phyloP scores from a whole-genome alignment of 30 jellyfish, hydroid and myxozoan genomes.

The Aurelia aurita region DNA sequence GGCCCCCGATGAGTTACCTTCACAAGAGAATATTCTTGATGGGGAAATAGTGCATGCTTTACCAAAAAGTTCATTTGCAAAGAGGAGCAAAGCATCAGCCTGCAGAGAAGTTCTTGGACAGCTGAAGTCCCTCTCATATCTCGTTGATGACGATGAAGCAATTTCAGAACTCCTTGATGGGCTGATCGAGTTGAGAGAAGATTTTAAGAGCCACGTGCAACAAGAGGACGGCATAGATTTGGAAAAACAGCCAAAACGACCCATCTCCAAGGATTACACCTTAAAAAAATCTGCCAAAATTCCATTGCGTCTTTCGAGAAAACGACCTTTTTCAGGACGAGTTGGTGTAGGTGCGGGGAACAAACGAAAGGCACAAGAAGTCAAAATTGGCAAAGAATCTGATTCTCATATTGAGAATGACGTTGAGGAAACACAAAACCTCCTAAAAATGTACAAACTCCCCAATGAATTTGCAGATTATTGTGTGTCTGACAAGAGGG shows the following conservation, averaged over 20 bases:
- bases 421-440: background rate
- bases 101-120: constrained; percentile 1
- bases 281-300: background rate
- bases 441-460: background rate
- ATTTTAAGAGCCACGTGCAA: background rate
- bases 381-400: background rate
- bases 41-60: background rate
- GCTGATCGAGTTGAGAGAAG: constrained; percentile 6
- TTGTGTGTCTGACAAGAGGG: background rate
- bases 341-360: background rate
- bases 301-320: background rate
- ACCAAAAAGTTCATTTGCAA: background rate
- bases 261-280: background rate
- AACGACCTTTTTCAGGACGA: background rate
- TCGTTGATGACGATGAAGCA: background rate
- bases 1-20: too few species aligned
- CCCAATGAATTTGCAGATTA: background rate
- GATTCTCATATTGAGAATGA: background rate
- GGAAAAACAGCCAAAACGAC: background rate
- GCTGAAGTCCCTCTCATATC: background rate
- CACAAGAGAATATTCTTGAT: too few species aligned
- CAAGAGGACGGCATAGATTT: background rate
- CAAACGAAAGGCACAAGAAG: background rate
- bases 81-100: background rate
- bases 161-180: background rate